Conservation (phyloP, 2,797 vertebrate species). For the Tadarida brasiliensis region DNA sequence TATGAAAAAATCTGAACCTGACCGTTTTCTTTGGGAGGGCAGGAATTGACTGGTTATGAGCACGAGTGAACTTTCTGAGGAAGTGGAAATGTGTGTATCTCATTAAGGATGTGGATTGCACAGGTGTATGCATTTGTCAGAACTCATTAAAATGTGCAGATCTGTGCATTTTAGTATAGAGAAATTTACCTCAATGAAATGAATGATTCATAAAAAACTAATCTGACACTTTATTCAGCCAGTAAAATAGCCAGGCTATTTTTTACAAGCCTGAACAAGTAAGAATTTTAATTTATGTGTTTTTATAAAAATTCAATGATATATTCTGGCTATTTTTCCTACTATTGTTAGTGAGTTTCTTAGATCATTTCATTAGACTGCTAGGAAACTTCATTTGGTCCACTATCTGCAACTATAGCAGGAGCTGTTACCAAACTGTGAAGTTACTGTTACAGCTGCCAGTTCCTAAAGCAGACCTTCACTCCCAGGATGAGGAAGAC, state of each 20-base stretch:
- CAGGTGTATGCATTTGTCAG: neutral
- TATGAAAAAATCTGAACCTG: neutral
- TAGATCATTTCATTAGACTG: neutral
- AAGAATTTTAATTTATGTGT: constrained; percentile 34
- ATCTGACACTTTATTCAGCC: neutral
- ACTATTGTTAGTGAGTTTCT: neutral
- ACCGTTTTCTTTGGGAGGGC: neutral
- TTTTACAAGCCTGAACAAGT: neutral
- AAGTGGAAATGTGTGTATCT: neutral
- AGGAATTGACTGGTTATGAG: neutral
- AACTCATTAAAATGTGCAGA: neutral
- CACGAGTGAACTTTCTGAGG: neutral
- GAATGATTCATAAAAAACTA: neutral
- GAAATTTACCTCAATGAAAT: neutral
- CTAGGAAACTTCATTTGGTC: neutral
- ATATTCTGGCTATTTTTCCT: neutral
- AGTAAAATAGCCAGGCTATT: neutral
- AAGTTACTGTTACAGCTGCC: neutral
- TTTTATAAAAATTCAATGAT: neutral
- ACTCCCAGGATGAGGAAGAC: neutral
- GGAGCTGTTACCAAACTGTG: neutral
- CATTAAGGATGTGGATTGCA: neutral
- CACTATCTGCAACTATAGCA: neutral
- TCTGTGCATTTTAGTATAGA: neutral
- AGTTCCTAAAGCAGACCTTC: neutral